A percentile compares a stretch with the other conserved stretches of the same genome.
Evolutionary conservation across 2,888 invertebrate species (phyloP).

Genomic region (Mechanitis mazaeus): DNA sequence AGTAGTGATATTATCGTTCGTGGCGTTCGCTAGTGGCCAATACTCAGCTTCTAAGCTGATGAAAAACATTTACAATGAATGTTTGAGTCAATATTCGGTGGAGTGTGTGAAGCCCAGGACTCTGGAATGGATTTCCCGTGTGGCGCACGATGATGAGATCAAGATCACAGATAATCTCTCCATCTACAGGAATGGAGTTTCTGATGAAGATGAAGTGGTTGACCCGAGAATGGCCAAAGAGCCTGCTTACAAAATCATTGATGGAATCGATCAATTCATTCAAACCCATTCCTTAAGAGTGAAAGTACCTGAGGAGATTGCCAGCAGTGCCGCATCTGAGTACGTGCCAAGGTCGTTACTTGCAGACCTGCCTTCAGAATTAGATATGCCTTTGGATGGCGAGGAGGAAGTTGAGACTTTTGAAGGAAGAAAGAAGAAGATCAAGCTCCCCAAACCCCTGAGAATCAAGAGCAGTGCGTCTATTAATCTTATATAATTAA

Average conservation of each 20-base stretch:
- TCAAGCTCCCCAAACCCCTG: slow-evolving; percentile 71
- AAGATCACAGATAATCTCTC: slow-evolving; percentile 85
- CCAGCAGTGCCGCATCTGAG: slow-evolving; percentile 74
- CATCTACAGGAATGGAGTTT: slow-evolving; percentile 79
- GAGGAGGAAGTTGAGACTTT: slow-evolving; percentile 65
- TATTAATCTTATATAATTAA: slow-evolving; percentile 4
- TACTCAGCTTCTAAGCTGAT: slow-evolving; percentile 80
- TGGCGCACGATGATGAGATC: slow-evolving; percentile 81
- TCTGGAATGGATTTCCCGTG: slow-evolving; percentile 83
- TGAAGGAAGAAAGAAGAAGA: slow-evolving; percentile 72
- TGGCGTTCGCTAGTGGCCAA: slow-evolving; percentile 57
- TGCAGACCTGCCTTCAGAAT: slow-evolving; percentile 79
- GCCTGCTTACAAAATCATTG: slow-evolving; percentile 78
- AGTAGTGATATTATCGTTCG: slow-evolving; percentile 60
- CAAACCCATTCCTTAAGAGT: slow-evolving; percentile 85
- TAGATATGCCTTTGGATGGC: slow-evolving; percentile 83
- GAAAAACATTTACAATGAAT: slow-evolving; percentile 80
- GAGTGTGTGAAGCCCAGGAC: slow-evolving; percentile 88
- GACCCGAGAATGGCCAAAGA: slow-evolving; percentile 74
- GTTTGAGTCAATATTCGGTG: slow-evolving; percentile 81
- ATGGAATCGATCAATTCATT: slow-evolving; percentile 84
- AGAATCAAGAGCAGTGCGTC: slow-evolving; percentile 71
- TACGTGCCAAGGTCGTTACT: slow-evolving; percentile 81
- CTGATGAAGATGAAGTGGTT: slow-evolving; percentile 54
- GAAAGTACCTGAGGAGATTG: slow-evolving; percentile 81